Evolutionary conservation across 2,888 invertebrate genomes (phyloP), one percentile per base, ranked within the genome.

Genomic region (Ischnus inquisitorius): DNA sequence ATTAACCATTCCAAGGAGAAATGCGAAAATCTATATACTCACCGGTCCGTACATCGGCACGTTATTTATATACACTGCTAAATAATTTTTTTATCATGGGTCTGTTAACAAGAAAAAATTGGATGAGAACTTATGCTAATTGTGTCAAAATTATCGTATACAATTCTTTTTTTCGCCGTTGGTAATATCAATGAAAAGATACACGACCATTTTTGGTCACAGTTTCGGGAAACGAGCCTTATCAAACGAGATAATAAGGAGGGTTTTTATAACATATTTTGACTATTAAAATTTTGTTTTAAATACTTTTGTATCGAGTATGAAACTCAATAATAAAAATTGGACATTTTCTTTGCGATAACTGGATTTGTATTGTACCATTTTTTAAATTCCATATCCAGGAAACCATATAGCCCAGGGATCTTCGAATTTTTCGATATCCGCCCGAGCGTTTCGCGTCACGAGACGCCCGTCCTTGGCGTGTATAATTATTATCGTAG

Each of bases 1-100:
- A 91, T 91, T 91, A 90, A 87, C 87, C 84, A 87, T 86, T 83
- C 75, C 80, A 85, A 79, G 79, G 67, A 82, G 80, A 34, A 34
- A 64, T 4, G 48, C 51, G 67, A 28, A 79, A 62, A 64, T 78
- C 25, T n/a, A 28, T 77, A 34, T 51, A 60, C 67, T 8, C 22
- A 22, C 54, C 39, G 62, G 2, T 64, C 62, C 2, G 8, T 16
- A 34, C 16, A n/a, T 3, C 16, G n/a, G 14, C 16, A 57, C 28
- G 19, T 57, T 57, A 57, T 57, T 25, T 25, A n/a, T 28, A 57
- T 5, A 14, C 25, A 8, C 10, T 22, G 12, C 12, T 6, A 14
- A 14, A 28, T 25, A 1, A 57, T 57, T 57, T 28, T 25, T 28
- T 57, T 28, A 10, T 34, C 34, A 34, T 34, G 6, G 4, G 34